phyloP scores from a whole-genome alignment of 2,113 vertebrate genomes.

The Orientallactaga bullata region DNA sequence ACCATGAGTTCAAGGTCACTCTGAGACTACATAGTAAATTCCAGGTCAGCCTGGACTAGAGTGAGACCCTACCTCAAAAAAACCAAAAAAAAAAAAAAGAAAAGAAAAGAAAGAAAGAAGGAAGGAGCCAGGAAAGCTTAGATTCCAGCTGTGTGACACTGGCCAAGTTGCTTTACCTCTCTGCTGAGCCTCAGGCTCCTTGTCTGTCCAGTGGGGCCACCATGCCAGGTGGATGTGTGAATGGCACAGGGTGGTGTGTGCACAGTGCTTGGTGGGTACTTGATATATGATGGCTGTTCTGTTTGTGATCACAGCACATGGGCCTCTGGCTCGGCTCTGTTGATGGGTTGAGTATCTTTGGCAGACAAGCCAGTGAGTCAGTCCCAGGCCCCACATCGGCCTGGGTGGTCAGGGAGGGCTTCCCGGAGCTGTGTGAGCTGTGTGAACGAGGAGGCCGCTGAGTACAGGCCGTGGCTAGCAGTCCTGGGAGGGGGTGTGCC shows the following conservation, averaged over 20 bases:
- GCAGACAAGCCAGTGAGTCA: neutral
- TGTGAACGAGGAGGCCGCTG: neutral
- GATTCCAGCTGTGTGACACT: constrained; percentile 35
- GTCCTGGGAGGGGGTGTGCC: neutral
- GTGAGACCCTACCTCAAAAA: no score
- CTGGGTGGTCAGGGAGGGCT: neutral
- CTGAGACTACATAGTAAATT: no score
- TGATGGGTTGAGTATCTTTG: neutral
- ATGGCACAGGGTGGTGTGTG: fast-evolving
- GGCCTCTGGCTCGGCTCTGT: neutral
- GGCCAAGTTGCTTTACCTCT: neutral
- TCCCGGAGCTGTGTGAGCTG: neutral
- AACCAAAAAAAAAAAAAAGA: no score
- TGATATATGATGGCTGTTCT: fast-evolving
- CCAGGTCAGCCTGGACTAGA: no score
- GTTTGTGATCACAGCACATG: fast-evolving
- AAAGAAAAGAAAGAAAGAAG: no score
- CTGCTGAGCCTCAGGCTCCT: constrained; percentile 48
- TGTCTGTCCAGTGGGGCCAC: neutral
- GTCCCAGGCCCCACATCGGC: neutral
- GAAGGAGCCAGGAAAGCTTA: neutral
- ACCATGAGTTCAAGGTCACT: no score
- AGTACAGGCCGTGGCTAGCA: neutral
- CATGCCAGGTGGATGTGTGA: neutral
- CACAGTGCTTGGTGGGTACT: fast-evolving